phyloP scores from a whole-genome alignment of 64 coral and sea anemone species.

The Trachythela sp. region DNA sequence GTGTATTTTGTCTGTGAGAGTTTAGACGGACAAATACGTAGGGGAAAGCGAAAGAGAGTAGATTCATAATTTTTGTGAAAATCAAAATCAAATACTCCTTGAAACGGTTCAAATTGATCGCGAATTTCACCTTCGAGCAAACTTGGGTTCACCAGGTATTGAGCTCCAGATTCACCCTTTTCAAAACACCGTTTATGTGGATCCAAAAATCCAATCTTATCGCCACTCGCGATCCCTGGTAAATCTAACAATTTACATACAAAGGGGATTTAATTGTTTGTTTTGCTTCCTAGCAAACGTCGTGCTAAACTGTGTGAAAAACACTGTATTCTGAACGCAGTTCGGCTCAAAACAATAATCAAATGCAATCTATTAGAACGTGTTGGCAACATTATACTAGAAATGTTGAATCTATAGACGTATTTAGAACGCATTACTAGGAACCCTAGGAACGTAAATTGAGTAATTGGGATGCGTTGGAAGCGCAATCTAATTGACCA shows the following conservation, averaged over 20 bases:
- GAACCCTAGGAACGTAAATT: too few relatives aligned
- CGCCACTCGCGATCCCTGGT: constrained; percentile 78
- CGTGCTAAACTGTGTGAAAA: too few relatives aligned
- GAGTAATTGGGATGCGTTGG: too few relatives aligned
- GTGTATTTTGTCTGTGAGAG: constrained; percentile 78
- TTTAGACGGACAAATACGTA: constrained; percentile 88
- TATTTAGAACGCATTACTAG: too few relatives aligned
- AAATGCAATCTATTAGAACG: too few relatives aligned
- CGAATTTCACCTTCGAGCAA: constrained; percentile 38
- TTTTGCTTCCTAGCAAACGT: too few relatives aligned
- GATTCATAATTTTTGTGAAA: constrained; percentile 64
- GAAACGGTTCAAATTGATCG: constrained; percentile 86
- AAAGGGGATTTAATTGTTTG: too few relatives aligned
- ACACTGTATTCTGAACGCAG: too few relatives aligned
- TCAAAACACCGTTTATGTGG: constrained; percentile 88
- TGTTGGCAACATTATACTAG: too few relatives aligned
- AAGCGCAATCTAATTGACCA: too few relatives aligned
- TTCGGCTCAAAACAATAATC: too few relatives aligned
- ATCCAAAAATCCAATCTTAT: constrained; percentile 74
- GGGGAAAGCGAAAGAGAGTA: constrained; percentile 83
- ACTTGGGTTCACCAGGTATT: constrained; percentile 58
- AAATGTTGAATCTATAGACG: too few relatives aligned
- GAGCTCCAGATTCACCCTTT: constrained; percentile 62
- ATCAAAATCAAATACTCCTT: constrained; percentile 67
- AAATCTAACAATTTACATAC: constrained; percentile 53